phyloP scores from a whole-genome alignment of 2,797 vertebrate genomes.

The Adrianichthys oophorus region DNA sequence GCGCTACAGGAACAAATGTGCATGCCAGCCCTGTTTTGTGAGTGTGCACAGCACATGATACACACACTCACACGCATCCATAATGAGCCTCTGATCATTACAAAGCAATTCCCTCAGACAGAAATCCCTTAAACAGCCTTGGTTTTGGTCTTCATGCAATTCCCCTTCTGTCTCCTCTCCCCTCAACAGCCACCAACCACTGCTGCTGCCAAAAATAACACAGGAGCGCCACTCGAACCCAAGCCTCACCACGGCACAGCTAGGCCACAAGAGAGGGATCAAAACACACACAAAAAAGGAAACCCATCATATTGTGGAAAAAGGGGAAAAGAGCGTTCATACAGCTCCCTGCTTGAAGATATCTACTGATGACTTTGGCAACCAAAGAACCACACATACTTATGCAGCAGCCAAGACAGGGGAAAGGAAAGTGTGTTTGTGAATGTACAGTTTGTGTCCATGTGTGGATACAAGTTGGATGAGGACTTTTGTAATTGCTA shows the following conservation, averaged over 20 bases:
- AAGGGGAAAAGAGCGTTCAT: conserved; percentile 70
- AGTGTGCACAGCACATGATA: conserved; percentile 5
- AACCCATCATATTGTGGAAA: conserved; percentile 82
- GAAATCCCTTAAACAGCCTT: conserved; percentile 82
- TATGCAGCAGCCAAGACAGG: conserved; percentile 53
- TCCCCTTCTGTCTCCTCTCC: conserved; percentile 74
- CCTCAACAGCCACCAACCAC: conserved; percentile 84
- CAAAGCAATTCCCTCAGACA: conserved; percentile 81
- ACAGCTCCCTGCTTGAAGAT: conserved; percentile 76
- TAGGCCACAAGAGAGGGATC: conserved; percentile 80
- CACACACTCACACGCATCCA: conserved; percentile 35
- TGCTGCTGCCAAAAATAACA: conserved; percentile 86
- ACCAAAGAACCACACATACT: conserved; percentile 67
- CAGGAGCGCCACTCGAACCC: conserved; percentile 84
- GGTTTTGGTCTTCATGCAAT: conserved; percentile 76
- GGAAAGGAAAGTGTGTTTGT: conserved; percentile 59
- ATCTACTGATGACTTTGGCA: conserved; percentile 83
- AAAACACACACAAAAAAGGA: conserved; percentile 89
- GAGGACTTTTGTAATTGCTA: conserved; percentile 48
- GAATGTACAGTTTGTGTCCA: conserved; percentile 13
- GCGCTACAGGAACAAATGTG: conserved; percentile 52
- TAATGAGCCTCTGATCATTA: conserved; percentile 77
- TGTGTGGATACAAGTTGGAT: conserved; percentile 57
- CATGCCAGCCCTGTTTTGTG: conserved; percentile 32
- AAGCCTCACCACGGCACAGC: conserved; percentile 77